Evolutionary conservation across 2,113 vertebrate genomes (phyloP).

Genomic region (Cynocephalus volans): DNA sequence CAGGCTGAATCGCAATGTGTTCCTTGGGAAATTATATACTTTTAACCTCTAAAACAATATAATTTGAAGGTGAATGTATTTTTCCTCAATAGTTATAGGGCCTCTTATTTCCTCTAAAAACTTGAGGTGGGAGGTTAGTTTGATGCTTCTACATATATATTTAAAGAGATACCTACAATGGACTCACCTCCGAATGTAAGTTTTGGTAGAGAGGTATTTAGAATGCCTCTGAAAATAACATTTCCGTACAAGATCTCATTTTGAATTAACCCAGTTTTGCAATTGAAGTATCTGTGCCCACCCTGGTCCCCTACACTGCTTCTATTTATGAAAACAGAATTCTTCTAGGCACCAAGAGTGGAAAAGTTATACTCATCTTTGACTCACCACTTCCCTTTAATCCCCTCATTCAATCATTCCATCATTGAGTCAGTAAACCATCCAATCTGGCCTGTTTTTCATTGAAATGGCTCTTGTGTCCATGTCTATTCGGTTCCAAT

Average conservation of each 20-base stretch:
- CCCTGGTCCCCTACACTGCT: not conserved
- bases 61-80: conserved; percentile 86
- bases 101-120: conserved; percentile 86
- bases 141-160: conserved; percentile 68
- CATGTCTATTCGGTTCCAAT: not conserved
- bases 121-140: conserved; percentile 78
- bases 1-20: conserved; percentile 79
- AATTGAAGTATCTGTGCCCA: not conserved
- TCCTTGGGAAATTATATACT: conserved; percentile 88
- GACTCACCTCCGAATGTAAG: conserved; percentile 70
- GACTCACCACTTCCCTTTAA: not conserved
- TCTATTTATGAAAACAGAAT: conserved; percentile 21
- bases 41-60: conserved; percentile 88
- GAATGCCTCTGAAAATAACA: conserved; percentile 40
- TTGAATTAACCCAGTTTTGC: conserved; percentile 47
- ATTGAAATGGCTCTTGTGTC: not conserved
- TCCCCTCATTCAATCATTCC: not conserved
- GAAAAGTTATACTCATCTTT: not conserved
- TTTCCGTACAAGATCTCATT: conserved; percentile 50
- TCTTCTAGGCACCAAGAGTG: not conserved
- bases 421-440: not conserved
- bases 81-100: conserved; percentile 79
- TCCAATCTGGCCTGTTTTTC: not conserved
- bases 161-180: conserved; percentile 79
- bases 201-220: conserved; percentile 35